These are phyloP conservation scores for Ariolimax columbianus DNA, from an alignment of 2,888 invertebrate genomes.

Conservation along the genomic window DNA sequence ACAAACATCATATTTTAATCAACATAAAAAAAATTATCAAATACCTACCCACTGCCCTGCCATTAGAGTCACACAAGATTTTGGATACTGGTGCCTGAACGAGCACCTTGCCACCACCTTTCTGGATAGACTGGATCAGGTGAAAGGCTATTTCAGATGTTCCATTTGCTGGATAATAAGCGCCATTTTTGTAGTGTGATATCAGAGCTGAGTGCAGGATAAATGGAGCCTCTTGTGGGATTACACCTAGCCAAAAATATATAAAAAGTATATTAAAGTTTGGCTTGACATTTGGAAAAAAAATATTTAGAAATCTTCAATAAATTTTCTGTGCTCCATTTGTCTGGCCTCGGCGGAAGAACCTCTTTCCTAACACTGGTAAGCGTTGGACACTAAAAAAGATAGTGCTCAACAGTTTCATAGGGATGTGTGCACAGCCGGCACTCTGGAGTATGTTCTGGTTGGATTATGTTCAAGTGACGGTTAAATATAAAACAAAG, in stretches of 20 bases:
- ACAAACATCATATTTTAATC: too few relatives aligned
- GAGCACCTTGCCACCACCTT: conserved; percentile 76
- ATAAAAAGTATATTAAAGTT: background rate
- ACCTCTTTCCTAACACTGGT: too few relatives aligned
- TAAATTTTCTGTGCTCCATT: too few relatives aligned
- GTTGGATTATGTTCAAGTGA: too few relatives aligned
- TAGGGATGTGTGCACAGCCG: too few relatives aligned
- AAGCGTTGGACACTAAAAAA: too few relatives aligned
- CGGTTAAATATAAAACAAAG: too few relatives aligned
- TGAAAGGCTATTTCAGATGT: conserved; percentile 78
- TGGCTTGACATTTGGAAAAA: too few relatives aligned
- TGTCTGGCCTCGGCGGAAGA: too few relatives aligned
- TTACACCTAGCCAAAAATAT: conserved; percentile 58
- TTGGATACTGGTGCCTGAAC: conserved; percentile 75
- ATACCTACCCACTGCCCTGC: conserved; percentile 70
- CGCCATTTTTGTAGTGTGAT: conserved; percentile 73
- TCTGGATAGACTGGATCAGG: conserved; percentile 77
- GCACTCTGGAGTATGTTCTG: too few relatives aligned
- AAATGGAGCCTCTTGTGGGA: conserved; percentile 65
- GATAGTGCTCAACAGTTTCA: too few relatives aligned
- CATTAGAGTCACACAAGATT: conserved; percentile 69
- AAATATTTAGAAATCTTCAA: too few relatives aligned
- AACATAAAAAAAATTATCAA: background rate
- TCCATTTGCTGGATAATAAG: conserved; percentile 78
- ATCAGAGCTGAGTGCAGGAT: conserved; percentile 69